Conservation (phyloP, 1,140 invertebrate genomes). For the Brevipalpus yothersi region DNA sequence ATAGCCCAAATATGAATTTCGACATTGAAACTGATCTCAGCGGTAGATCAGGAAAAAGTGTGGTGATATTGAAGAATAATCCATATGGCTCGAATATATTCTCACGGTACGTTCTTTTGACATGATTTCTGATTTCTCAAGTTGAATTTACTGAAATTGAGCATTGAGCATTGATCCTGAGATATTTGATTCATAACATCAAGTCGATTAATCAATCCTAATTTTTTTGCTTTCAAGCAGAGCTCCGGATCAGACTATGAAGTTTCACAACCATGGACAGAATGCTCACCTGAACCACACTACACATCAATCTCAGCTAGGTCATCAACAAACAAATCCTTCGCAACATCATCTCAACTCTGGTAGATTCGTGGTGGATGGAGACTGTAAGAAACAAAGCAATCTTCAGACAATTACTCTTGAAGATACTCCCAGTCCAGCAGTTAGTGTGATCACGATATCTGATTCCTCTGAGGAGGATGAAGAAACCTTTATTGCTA, state of each 20-base stretch:
- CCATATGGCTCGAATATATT: not conserved
- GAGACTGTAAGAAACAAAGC: conserved; percentile 2
- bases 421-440: conserved; percentile 52
- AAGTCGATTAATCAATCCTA: too few species aligned
- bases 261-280: too few species aligned
- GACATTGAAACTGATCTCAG: not conserved
- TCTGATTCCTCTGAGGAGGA: conserved; percentile 81
- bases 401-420: conserved; percentile 53
- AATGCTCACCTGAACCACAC: too few species aligned
- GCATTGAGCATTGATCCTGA: too few species aligned
- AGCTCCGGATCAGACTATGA: too few species aligned
- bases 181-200: too few species aligned
- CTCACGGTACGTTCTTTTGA: too few species aligned
- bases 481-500: not conserved
- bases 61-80: not conserved
- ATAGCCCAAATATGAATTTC: not conserved
- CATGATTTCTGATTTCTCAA: too few species aligned
- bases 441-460: conserved; percentile 81
- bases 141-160: too few species aligned
- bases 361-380: not conserved
- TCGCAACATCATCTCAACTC: not conserved
- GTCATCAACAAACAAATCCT: not conserved
- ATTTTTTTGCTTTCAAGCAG: too few species aligned
- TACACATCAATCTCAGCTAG: not conserved
- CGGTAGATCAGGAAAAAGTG: not conserved